Evolutionary conservation across 1,140 invertebrate genomes (phyloP).

Genomic region (Hypsibius dujardini): DNA sequence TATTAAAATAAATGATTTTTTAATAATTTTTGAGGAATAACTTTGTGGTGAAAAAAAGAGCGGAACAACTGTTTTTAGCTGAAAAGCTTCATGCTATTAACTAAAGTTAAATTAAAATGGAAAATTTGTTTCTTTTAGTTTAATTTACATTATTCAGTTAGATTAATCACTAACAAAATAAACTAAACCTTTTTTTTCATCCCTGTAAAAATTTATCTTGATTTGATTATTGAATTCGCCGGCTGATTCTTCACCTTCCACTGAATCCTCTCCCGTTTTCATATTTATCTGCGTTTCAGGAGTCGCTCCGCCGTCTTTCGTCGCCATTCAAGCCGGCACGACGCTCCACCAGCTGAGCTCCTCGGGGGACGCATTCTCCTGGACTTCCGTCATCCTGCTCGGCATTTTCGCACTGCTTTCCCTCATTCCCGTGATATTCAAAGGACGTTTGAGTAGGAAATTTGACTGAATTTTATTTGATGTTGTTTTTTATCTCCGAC

Average conservation of each 20-base stretch:
- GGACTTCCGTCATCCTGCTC: slow-evolving; percentile 60
- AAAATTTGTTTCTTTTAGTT: too few species aligned
- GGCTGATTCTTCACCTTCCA: too few species aligned
- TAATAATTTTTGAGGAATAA: too few species aligned
- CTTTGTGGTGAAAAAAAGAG: too few species aligned
- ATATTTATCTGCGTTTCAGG: slow-evolving; percentile 45
- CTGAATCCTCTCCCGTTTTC: too few species aligned
- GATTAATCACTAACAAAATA: neutral
- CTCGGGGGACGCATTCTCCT: slow-evolving; percentile 70
- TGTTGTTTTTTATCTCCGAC: too few species aligned
- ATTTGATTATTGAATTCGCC: too few species aligned
- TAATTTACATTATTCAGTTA: neutral
- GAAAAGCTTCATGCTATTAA: too few species aligned
- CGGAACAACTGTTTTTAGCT: too few species aligned
- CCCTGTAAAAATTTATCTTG: neutral
- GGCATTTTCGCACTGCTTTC: slow-evolving; percentile 58
- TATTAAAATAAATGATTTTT: too few species aligned
- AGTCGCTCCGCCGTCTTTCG: slow-evolving; percentile 89
- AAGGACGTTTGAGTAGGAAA: slow-evolving; percentile 58
- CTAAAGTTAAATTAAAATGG: too few species aligned
- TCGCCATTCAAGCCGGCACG: slow-evolving; percentile 90
- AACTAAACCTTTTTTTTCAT: neutral
- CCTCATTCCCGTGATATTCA: slow-evolving; percentile 74
- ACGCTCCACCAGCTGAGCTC: slow-evolving; percentile 80
- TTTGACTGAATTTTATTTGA: slow-evolving; percentile 42